Conservation (phyloP, 2,113 vertebrate genomes). For the Poecile atricapillus region DNA sequence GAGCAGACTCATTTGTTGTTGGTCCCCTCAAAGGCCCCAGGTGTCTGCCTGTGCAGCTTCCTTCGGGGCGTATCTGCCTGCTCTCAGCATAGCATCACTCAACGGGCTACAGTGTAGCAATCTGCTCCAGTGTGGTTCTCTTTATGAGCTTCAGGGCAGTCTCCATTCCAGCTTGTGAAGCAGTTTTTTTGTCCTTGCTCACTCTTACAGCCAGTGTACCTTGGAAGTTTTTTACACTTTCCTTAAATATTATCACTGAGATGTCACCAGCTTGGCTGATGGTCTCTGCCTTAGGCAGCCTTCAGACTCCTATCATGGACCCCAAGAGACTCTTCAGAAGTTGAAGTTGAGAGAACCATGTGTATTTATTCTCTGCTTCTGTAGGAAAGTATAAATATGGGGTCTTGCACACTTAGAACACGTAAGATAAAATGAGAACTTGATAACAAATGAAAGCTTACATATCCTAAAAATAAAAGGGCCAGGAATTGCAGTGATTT, state of each 20-base stretch:
- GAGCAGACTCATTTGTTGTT: neutral
- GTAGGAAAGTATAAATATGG: neutral
- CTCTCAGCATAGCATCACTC: neutral
- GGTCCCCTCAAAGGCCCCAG: neutral
- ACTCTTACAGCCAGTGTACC: rapidly evolving
- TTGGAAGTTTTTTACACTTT: neutral
- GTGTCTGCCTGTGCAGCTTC: neutral
- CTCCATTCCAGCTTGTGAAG: neutral
- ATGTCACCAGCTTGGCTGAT: neutral
- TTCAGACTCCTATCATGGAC: neutral
- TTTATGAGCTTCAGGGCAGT: neutral
- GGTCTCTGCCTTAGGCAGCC: neutral
- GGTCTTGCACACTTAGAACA: neutral
- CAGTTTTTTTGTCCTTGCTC: rapidly evolving
- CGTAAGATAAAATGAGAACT: neutral
- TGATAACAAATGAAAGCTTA: neutral
- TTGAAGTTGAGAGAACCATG: neutral
- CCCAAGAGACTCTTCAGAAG: neutral
- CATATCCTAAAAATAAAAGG: neutral
- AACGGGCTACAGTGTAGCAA: rapidly evolving
- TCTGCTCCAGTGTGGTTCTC: neutral
- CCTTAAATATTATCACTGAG: neutral
- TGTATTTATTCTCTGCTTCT: neutral
- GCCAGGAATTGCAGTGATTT: neutral
- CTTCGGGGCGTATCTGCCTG: rapidly evolving